Base-by-base conservation (phyloP, 2,113 vertebrate species). In the Garra rufa region DNA sequence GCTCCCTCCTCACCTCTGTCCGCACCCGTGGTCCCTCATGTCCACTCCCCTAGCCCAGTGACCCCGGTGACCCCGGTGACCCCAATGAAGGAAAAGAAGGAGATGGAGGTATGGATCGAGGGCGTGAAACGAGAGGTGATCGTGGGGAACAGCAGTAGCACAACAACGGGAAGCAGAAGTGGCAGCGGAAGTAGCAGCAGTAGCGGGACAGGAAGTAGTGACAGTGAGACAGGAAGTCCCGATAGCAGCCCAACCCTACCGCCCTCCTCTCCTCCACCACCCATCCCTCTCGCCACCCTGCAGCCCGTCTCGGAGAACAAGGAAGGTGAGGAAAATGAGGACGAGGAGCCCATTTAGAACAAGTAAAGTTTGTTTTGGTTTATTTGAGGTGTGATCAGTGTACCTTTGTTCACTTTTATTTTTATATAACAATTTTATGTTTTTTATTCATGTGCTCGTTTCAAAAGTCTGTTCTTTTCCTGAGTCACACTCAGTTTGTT, bases 31-130 rank as follows among this genome's bases (percentile, higher is more conserved):
- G 24, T 76, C 71, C 0, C 50, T 82, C 76, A 10, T 43, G 14
- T 44, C 69, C 26, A 17, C 63, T 48, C 87, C 76, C 6, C 81
- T n/a, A 2, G 26, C 88, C 24, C n/a, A n/a, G n/a, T n/a, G n/a
- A n/a, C 75, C 30, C 0, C 2, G 26, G 0, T n/a, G n/a, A n/a
- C 75, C 30, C 0, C 2, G 26, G 0, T n/a, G n/a, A n/a, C 8
- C 15, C 44, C 87, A 21, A 55, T 14, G 13, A 6, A 24, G 13
- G 30, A 44, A 13, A 43, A 82, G 0, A 63, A 90, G 50, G 91
- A 94, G 61, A 88, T 88, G 0, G 93, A 92, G 88, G 90, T 92
- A 67, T 92, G 91, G 91, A 88, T 93, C 1, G 92, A 93, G 88
- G 90, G 84, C 0, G 77, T 87, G 63, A 43, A 44, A 1, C 17